These are phyloP conservation scores for Propithecus deckenii DNA, from an alignment of 2,797 vertebrate species.

Conservation along the genomic window DNA sequence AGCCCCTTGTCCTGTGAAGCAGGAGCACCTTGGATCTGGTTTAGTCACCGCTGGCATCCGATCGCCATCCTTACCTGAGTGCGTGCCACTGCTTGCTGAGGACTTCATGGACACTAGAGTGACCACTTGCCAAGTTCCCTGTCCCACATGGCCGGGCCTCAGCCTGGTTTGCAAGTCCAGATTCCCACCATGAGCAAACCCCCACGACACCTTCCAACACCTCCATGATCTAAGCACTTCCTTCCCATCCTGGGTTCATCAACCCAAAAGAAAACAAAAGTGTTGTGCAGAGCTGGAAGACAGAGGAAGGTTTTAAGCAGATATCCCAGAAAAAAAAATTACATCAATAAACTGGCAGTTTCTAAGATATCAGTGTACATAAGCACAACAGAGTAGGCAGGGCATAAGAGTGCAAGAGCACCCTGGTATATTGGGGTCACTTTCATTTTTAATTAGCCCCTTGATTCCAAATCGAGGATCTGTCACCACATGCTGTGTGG, in stretches of 20 bases:
- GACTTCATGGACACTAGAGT: not conserved
- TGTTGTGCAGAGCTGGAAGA: not conserved
- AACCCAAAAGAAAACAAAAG: not conserved
- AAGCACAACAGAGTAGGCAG: conserved; percentile 9
- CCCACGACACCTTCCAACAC: not conserved
- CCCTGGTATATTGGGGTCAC: not conserved
- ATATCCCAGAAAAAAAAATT: not conserved
- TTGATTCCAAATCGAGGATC: not conserved
- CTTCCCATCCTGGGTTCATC: not conserved
- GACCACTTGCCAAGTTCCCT: not conserved
- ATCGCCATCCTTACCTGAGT: not conserved
- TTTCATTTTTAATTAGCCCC: not conserved
- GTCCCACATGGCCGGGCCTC: not conserved
- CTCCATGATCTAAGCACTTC: not conserved
- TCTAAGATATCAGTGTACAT: not conserved
- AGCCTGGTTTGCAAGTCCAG: not conserved
- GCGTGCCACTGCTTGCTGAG: conserved; percentile 14
- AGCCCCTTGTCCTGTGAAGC: not conserved
- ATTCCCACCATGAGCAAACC: not conserved
- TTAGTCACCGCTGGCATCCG: not conserved
- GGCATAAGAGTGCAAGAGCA: not conserved
- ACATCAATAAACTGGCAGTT: not conserved
- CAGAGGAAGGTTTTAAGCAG: not conserved
- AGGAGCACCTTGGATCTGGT: not conserved
- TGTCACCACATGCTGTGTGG: not conserved